Conservation (phyloP, 2,888 invertebrate species). For the Heliothis peltigera region DNA sequence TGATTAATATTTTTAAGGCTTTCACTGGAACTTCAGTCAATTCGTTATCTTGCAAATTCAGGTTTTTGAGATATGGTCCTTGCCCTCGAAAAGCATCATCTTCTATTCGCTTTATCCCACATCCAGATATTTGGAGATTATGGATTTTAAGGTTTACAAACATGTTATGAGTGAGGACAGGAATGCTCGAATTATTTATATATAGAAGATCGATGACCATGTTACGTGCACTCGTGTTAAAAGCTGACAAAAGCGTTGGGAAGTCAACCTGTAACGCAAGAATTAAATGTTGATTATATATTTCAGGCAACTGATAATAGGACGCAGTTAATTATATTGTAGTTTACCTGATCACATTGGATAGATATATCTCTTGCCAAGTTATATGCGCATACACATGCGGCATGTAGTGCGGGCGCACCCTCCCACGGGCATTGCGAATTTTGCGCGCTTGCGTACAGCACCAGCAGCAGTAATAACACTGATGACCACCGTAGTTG, state of each 20-base stretch:
- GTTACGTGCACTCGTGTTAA: slow-evolving; percentile 92
- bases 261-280: slow-evolving; percentile 92
- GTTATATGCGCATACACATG: slow-evolving; percentile 97
- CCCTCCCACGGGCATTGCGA: slow-evolving; percentile 96
- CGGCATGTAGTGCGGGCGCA: slow-evolving; percentile 93
- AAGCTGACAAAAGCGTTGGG: slow-evolving; percentile 92
- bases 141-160: slow-evolving; percentile 93
- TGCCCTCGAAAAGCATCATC: slow-evolving; percentile 95
- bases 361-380: slow-evolving; percentile 95
- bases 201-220: slow-evolving; percentile 95
- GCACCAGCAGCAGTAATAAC: slow-evolving; percentile 66
- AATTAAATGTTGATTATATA: slow-evolving; percentile 13
- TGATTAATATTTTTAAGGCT: slow-evolving; percentile 92
- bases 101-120: slow-evolving; percentile 93
- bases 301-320: not conserved
- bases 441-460: slow-evolving; percentile 88
- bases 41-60: slow-evolving; percentile 96
- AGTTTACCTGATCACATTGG: slow-evolving; percentile 94
- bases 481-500: slow-evolving; percentile 69
- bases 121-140: slow-evolving; percentile 96
- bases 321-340: not conserved
- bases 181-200: slow-evolving; percentile 96
- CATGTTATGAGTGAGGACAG: slow-evolving; percentile 91
- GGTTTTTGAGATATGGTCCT: slow-evolving; percentile 94
- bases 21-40: slow-evolving; percentile 94